phyloP scores from a whole-genome alignment of 2,113 vertebrate genomes.

The Thamnaconus septentrionalis region DNA sequence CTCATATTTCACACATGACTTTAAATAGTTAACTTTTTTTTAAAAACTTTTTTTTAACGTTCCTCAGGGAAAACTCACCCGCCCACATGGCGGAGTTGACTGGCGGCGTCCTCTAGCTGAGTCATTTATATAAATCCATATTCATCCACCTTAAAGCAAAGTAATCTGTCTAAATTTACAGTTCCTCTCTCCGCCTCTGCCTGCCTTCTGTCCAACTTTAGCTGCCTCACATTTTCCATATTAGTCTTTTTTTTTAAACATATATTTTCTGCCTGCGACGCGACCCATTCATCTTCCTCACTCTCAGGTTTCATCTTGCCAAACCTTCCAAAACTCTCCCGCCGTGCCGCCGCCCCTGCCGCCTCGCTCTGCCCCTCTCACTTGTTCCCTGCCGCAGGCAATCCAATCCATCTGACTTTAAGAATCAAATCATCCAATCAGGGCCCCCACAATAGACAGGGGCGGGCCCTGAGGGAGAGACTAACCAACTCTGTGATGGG shows the following conservation, averaged over 20 bases:
- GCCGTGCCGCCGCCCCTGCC: slow-evolving; percentile 23
- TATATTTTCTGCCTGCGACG: slow-evolving; percentile 42
- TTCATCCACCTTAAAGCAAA: slow-evolving; percentile 57
- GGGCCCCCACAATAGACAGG: slow-evolving; percentile 56
- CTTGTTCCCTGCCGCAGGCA: slow-evolving; percentile 48
- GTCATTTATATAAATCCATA: slow-evolving; percentile 68
- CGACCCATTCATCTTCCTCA: slow-evolving; percentile 45
- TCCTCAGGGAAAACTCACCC: slow-evolving; percentile 34
- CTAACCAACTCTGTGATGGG: slow-evolving; percentile 60
- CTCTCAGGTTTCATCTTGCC: slow-evolving; percentile 52
- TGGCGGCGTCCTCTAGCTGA: slow-evolving; percentile 40
- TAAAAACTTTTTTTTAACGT: neutral
- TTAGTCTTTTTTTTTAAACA: slow-evolving; percentile 53
- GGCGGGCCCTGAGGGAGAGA: slow-evolving; percentile 66
- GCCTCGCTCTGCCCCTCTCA: slow-evolving; percentile 18
- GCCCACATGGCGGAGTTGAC: slow-evolving; percentile 54
- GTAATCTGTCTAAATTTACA: slow-evolving; percentile 67
- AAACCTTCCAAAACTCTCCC: slow-evolving; percentile 1
- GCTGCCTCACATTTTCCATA: slow-evolving; percentile 40
- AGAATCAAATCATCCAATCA: slow-evolving; percentile 71
- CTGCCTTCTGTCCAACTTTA: slow-evolving; percentile 40
- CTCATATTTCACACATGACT: too few species aligned
- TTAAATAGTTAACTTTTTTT: too few species aligned
- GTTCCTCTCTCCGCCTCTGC: slow-evolving; percentile 16
- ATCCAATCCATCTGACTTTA: slow-evolving; percentile 71